Evolutionary conservation across 2,113 vertebrate species (phyloP).

Genomic region (Sigmodon hispidus): DNA sequence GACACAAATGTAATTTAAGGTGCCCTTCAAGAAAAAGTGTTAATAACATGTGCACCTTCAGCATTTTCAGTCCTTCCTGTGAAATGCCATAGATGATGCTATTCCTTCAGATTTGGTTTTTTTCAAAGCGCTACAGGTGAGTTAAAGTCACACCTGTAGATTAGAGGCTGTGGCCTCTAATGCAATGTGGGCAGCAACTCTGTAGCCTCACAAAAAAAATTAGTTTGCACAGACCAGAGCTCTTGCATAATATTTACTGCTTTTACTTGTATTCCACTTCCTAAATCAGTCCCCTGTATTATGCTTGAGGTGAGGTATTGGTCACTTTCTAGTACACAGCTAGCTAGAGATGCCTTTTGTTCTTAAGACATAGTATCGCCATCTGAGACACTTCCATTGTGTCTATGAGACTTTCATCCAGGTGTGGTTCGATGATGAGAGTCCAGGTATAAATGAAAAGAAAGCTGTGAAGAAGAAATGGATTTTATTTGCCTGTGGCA

Average conservation of each 20-base stretch:
- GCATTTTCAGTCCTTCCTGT: neutral
- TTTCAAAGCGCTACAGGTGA: neutral
- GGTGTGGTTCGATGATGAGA: neutral
- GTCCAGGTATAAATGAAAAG: neutral
- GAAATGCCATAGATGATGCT: neutral
- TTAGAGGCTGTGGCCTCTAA: neutral
- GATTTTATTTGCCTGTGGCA: neutral
- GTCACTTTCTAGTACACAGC: neutral
- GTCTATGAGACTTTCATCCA: neutral
- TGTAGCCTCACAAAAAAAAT: neutral
- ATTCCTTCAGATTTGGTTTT: rapidly evolving
- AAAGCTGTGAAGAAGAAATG: neutral
- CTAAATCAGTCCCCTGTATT: neutral
- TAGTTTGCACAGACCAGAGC: rapidly evolving
- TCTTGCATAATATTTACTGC: neutral
- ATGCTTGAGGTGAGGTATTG: neutral
- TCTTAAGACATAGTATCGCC: neutral
- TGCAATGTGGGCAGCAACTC: neutral
- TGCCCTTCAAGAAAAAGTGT: neutral
- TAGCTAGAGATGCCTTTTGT: neutral
- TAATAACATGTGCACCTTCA: neutral
- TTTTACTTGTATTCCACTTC: neutral
- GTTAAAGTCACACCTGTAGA: neutral
- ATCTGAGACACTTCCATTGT: neutral
- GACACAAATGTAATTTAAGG: neutral